Conservation (phyloP, 1,140 invertebrate genomes). For the Hypsibius dujardini region DNA sequence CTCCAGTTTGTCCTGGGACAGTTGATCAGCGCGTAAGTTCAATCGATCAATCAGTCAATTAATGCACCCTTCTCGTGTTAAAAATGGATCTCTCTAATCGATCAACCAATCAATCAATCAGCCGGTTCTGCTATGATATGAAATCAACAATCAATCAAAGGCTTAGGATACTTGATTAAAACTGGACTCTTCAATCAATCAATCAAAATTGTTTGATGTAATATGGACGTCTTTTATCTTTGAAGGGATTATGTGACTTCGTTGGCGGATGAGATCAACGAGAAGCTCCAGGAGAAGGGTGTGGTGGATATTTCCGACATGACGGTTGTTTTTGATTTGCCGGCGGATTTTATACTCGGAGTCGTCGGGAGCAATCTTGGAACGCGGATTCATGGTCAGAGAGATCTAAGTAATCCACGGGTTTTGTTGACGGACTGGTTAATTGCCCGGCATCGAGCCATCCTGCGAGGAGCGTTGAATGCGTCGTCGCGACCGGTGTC, state of each 20-base stretch:
- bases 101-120: too few relatives aligned
- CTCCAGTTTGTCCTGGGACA: constrained; percentile 64
- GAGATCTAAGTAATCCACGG: constrained; percentile 59
- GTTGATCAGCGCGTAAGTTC: constrained; percentile 50
- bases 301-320: constrained; percentile 66
- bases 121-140: too few relatives aligned
- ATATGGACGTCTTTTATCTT: not conserved
- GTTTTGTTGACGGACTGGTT: constrained; percentile 76
- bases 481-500: constrained; percentile 70
- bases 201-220: too few relatives aligned
- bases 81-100: too few relatives aligned
- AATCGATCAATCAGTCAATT: too few relatives aligned
- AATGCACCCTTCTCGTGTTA: too few relatives aligned
- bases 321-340: constrained; percentile 70
- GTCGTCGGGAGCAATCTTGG: constrained; percentile 53
- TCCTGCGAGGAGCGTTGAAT: constrained; percentile 62
- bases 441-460: constrained; percentile 60
- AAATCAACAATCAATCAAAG: too few relatives aligned
- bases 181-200: too few relatives aligned
- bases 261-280: constrained; percentile 80
- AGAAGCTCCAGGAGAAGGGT: constrained; percentile 63
- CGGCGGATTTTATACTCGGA: constrained; percentile 60
- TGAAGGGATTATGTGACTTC: constrained; percentile 50
- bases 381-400: constrained; percentile 58
- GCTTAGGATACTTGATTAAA: too few relatives aligned